Percentiles rank a stretch among this genome's conserved stretches.
Conservation (phyloP, 64 coral and sea anemone genomes). For the Montipora sp. region DNA sequence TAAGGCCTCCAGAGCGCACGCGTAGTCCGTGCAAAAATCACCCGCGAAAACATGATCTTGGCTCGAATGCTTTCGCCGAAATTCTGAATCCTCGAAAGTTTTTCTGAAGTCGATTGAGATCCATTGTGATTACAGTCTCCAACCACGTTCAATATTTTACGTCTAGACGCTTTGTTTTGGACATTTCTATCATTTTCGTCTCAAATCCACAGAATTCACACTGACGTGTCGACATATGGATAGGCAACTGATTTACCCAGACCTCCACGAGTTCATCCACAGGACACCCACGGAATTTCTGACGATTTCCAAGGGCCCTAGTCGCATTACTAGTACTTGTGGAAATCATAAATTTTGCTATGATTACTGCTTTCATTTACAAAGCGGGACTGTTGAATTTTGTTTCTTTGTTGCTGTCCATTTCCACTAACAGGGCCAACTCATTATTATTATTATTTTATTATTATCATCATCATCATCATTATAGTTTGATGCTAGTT, state of each 20-base stretch:
- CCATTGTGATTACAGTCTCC: neutral
- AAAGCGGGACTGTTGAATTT: too few relatives aligned
- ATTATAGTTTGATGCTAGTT: too few relatives aligned
- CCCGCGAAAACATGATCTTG: slow-evolving; percentile 43
- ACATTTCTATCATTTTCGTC: neutral
- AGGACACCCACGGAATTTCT: neutral
- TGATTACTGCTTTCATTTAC: too few relatives aligned
- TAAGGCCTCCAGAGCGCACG: slow-evolving; percentile 64
- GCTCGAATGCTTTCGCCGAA: neutral
- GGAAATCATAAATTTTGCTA: too few relatives aligned
- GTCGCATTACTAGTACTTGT: too few relatives aligned
- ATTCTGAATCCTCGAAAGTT: neutral
- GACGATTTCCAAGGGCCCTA: too few relatives aligned
- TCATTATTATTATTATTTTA: too few relatives aligned
- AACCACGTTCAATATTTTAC: neutral
- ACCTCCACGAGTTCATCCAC: neutral
- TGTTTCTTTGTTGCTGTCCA: too few relatives aligned
- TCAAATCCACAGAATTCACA: neutral
- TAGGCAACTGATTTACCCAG: neutral
- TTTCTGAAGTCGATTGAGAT: neutral
- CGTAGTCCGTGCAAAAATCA: slow-evolving; percentile 47
- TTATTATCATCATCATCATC: too few relatives aligned
- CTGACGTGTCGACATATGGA: neutral
- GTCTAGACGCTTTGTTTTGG: neutral
- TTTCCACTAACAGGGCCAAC: too few relatives aligned